Base-by-base conservation (phyloP, 2,797 vertebrate genomes). In the Ctenopoma kingsleyae region DNA sequence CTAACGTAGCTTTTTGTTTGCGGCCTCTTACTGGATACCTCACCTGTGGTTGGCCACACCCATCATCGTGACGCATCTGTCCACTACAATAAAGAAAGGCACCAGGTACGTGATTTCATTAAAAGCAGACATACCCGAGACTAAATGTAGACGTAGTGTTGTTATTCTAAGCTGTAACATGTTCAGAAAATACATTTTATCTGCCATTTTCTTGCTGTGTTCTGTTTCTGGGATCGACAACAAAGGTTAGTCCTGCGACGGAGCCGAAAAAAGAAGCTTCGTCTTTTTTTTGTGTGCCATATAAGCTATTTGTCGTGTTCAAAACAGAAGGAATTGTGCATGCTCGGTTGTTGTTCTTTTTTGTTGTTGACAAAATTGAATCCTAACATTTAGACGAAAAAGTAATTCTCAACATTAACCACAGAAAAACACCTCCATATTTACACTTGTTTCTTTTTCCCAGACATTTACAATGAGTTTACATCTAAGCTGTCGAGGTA, bases 401-500 rank as follows among this genome's bases (percentile, higher is more conserved):
- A 10, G 27, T 30, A 27, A 27, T 30, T 6, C 4, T 9, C 19
- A 16, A 9, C 1, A n/a, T 17, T 40, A 20, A 53, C 12, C 16
- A 35, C 38, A 50, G 2, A 36, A 8, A 46, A 27, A 23, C 16
- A 8, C 30, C 1, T 10, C 1, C 5, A 1, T 51, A 20, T 58
- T 73, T 32, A 49, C 2, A 43, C 49, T 57, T 49, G 0, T 27
- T 13, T 48, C 6, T 56, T 57, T 35, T 61, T 19, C 57, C 4
- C 49, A 91, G 86, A 78, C 13, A 25, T 50, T 56, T 59, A 62
- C 2, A 27, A 46, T 58, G 81, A 49, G 1, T n/a, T 66, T 22
- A 41, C 13, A 6, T 82, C 64, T 7, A 62, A 85, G 61, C 57
- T 76, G 27, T 83, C 87, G 17, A 84, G 74, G 32, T 90, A 89